Evolutionary conservation across 2,888 invertebrate genomes (phyloP).

Genomic region (Agriopis marginaria): DNA sequence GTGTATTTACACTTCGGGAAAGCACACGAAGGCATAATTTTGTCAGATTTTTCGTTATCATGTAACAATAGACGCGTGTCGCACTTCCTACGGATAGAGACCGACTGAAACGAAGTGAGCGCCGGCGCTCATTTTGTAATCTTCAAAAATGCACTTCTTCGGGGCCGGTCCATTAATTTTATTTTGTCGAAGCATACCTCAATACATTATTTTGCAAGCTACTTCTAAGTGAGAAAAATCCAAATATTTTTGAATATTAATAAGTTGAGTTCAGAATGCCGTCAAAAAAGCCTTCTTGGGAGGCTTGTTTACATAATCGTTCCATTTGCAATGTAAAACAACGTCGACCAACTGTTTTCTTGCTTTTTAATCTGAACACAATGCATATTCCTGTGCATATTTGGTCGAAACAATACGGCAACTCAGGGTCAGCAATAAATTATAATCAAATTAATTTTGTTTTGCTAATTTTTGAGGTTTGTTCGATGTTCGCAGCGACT

Average conservation of each 20-base stretch:
- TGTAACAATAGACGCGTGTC: too few relatives aligned
- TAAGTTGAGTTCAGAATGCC: conserved; percentile 61
- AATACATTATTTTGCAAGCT: not conserved
- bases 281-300: conserved; percentile 74
- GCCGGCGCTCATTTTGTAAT: too few relatives aligned
- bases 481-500: conserved; percentile 1
- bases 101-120: too few relatives aligned
- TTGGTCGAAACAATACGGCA: conserved; percentile 52
- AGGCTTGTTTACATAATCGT: conserved; percentile 82
- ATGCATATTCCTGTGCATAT: conserved; percentile 45
- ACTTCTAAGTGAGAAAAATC: conserved; percentile 46
- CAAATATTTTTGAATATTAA: conserved; percentile 78
- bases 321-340: conserved; percentile 84
- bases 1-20: not conserved
- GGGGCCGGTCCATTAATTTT: too few relatives aligned
- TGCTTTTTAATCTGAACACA: conserved; percentile 62
- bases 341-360: conserved; percentile 70
- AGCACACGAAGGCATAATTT: too few relatives aligned
- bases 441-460: conserved; percentile 57
- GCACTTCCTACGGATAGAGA: too few relatives aligned
- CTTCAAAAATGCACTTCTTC: too few relatives aligned
- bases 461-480: conserved; percentile 36
- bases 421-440: conserved; percentile 56
- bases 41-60: too few relatives aligned
- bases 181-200: too few relatives aligned